These are phyloP conservation scores for Cantharis lateralis DNA, from an alignment of 2,888 invertebrate genomes.

Conservation along the genomic window DNA sequence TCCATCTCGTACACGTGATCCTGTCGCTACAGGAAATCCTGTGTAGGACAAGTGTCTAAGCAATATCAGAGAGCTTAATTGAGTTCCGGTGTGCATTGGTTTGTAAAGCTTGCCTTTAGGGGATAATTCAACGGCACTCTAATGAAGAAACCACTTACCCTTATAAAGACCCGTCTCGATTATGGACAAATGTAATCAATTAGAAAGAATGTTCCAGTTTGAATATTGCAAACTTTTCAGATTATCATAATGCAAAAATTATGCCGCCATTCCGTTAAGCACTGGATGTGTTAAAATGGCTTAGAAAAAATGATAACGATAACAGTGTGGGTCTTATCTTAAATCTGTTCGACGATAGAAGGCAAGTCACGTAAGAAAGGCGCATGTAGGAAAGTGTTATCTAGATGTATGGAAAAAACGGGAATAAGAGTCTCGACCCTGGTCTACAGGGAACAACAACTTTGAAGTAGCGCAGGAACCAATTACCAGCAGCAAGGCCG, in stretches of 20 bases:
- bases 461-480: conserved; percentile 45
- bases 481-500: conserved; percentile 45
- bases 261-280: not conserved
- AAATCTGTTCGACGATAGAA: conserved; percentile 11
- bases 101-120: conserved; percentile 14
- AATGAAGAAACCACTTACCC: conserved; percentile 4
- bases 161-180: conserved; percentile 3
- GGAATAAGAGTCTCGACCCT: conserved; percentile 42
- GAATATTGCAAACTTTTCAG: not conserved
- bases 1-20: conserved; percentile 9
- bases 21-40: conserved; percentile 27
- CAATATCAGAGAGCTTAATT: conserved; percentile 27
- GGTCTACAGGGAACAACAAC: conserved; percentile 46
- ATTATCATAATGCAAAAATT: not conserved
- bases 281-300: conserved; percentile 15
- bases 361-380: conserved; percentile 30
- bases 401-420: conserved; percentile 36
- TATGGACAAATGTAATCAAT: conserved; percentile 4
- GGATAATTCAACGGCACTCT: conserved; percentile 11
- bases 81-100: conserved; percentile 23
- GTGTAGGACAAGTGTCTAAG: conserved; percentile 24
- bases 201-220: not conserved
- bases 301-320: conserved; percentile 16
- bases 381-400: conserved; percentile 40
- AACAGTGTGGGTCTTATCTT: conserved; percentile 20